phyloP scores from a whole-genome alignment of 1,140 invertebrate species.

The Drosophila suzukii region DNA sequence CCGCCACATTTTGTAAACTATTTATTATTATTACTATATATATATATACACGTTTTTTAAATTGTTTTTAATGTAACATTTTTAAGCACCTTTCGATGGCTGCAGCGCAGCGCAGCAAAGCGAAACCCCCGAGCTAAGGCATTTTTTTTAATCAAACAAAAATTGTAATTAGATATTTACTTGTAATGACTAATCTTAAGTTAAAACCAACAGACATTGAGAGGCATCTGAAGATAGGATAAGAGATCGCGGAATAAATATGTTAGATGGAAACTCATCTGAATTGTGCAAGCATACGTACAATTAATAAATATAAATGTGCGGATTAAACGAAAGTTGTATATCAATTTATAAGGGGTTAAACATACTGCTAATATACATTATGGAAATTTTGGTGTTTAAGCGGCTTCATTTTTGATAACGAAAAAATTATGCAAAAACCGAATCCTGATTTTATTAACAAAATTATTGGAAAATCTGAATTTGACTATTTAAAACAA shows the following conservation, averaged over 20 bases:
- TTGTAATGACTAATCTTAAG: conserved; percentile 62
- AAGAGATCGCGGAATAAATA: background rate
- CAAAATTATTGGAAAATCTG: no score
- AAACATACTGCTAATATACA: no score
- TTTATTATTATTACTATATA: conserved; percentile 52
- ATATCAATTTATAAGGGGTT: no score
- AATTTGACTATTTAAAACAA: no score
- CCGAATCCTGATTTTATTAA: no score
- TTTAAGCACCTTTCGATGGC: conserved; percentile 22
- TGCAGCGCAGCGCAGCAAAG: conserved; percentile 46
- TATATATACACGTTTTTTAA: conserved; percentile 36
- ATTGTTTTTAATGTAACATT: conserved; percentile 31
- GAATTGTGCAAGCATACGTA: conserved; percentile 18
- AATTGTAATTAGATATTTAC: conserved; percentile 63
- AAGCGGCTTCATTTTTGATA: no score
- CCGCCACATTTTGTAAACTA: conserved; percentile 56
- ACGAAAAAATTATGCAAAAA: no score
- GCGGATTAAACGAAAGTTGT: conserved; percentile 33
- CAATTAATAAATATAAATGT: conserved; percentile 49
- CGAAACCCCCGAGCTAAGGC: conserved; percentile 46
- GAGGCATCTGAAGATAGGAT: conserved; percentile 10
- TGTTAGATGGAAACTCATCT: conserved; percentile 7
- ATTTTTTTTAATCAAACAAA: conserved; percentile 54
- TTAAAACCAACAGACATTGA: conserved; percentile 60
- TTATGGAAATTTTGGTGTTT: no score